These are phyloP conservation scores for Telmatherina bonti DNA, from an alignment of 2,797 vertebrate genomes.

Conservation along the genomic window DNA sequence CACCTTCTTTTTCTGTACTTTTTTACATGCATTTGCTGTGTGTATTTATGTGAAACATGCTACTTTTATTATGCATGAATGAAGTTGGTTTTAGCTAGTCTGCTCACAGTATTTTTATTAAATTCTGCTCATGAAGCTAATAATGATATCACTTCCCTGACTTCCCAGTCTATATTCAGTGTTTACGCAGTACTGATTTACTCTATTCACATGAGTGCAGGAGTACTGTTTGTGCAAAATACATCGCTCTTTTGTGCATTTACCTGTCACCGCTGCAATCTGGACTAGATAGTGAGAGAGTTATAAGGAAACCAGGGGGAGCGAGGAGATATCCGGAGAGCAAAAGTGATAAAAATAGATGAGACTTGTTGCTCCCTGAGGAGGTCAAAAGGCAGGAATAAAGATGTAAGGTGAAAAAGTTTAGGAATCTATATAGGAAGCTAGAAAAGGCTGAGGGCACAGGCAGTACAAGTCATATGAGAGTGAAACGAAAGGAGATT, in stretches of 20 bases:
- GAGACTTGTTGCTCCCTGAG: constrained; percentile 48
- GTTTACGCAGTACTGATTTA: neutral
- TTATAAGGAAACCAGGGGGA: constrained; percentile 19
- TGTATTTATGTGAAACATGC: constrained; percentile 35
- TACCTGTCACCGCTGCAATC: constrained; percentile 24
- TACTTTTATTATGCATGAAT: constrained; percentile 24
- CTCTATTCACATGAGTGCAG: neutral
- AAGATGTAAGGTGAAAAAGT: constrained; percentile 55
- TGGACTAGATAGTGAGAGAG: constrained; percentile 27
- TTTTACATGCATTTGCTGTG: neutral
- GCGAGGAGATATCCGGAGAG: constrained; percentile 17
- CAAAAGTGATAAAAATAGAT: constrained; percentile 31
- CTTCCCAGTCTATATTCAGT: neutral
- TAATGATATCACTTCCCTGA: neutral
- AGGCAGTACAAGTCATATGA: constrained; percentile 26
- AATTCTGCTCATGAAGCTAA: neutral
- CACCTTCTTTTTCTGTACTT: constrained; percentile 50
- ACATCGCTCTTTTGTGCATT: constrained; percentile 37
- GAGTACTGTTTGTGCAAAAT: constrained; percentile 1
- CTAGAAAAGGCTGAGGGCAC: constrained; percentile 13
- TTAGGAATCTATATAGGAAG: constrained; percentile 53
- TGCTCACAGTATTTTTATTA: neutral
- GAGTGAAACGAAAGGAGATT: constrained; percentile 36
- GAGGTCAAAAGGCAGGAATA: constrained; percentile 41
- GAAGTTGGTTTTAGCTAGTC: constrained; percentile 3